Evolutionary conservation across 1,140 invertebrate genomes (phyloP).

Genomic region (Calephelis virginiensis): DNA sequence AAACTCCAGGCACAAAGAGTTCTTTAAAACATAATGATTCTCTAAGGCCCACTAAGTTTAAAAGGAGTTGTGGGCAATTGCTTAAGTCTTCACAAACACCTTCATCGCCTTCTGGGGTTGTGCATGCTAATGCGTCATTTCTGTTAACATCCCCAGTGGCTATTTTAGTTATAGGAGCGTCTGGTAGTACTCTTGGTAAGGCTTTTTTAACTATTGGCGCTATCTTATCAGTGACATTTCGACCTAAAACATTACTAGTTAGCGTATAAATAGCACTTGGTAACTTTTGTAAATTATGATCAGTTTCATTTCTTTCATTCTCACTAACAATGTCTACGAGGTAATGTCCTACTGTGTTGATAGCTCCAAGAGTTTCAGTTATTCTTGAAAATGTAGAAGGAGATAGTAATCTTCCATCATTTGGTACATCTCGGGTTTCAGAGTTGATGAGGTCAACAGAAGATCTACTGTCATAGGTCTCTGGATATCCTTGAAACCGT

Average conservation of each 20-base stretch:
- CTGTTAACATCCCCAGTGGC: slow-evolving; percentile 48
- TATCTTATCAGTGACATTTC: slow-evolving; percentile 88
- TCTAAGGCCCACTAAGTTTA: slow-evolving; percentile 89
- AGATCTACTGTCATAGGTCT: slow-evolving; percentile 48
- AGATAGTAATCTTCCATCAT: slow-evolving; percentile 76
- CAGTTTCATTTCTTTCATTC: slow-evolving; percentile 61
- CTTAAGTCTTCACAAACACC: slow-evolving; percentile 94
- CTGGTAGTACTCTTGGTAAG: slow-evolving; percentile 77
- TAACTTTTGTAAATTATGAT: slow-evolving; percentile 62
- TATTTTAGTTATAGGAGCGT: slow-evolving; percentile 62
- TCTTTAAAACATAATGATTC: slow-evolving; percentile 95
- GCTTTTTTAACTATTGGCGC: slow-evolving; percentile 85
- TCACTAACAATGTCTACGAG: slow-evolving; percentile 87
- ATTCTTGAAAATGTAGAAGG: slow-evolving; percentile 81
- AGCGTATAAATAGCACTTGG: slow-evolving; percentile 88
- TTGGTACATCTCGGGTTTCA: slow-evolving; percentile 44
- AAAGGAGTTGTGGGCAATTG: slow-evolving; percentile 90
- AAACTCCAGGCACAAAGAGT: slow-evolving; percentile 93
- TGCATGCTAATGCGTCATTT: slow-evolving; percentile 80
- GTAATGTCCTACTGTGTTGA: slow-evolving; percentile 90
- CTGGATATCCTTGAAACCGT: slow-evolving; percentile 38
- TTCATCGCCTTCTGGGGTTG: slow-evolving; percentile 86
- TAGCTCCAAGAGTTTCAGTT: slow-evolving; percentile 85
- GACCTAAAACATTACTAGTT: slow-evolving; percentile 88
- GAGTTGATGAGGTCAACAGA: slow-evolving; percentile 45